A percentile compares a stretch with the other conserved stretches of the same genome.
phyloP scores from a whole-genome alignment of 2,888 invertebrate genomes.

The Parnassius glacialis region DNA sequence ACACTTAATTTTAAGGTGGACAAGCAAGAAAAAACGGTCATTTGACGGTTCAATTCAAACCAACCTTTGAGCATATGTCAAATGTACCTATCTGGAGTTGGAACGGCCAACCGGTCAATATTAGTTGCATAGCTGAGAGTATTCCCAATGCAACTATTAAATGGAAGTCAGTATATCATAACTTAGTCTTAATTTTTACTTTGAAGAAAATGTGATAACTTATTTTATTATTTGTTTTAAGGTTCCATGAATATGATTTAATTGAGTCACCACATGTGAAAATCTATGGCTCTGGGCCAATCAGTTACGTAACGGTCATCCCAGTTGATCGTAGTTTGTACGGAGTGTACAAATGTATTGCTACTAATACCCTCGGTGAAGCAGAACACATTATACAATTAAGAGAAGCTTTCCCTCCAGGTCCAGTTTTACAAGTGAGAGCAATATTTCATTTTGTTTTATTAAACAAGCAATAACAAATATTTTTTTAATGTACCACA shows the following conservation, averaged over 20 bases:
- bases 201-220: not conserved
- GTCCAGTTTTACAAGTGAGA: conserved; percentile 78
- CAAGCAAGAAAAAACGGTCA: conserved; percentile 89
- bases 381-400: conserved; percentile 85
- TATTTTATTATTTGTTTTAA: conserved; percentile 29
- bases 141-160: conserved; percentile 95
- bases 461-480: too few relatives aligned
- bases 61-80: conserved; percentile 87
- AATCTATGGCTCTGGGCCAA: conserved; percentile 85
- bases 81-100: conserved; percentile 90
- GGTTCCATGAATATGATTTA: conserved; percentile 77
- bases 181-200: not conserved
- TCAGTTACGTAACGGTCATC: conserved; percentile 85
- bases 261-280: conserved; percentile 80
- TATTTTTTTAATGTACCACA: too few relatives aligned
- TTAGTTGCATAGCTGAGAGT: conserved; percentile 93
- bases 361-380: conserved; percentile 87
- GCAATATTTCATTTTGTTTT: not conserved
- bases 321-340: conserved; percentile 85
- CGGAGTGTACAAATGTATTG: conserved; percentile 89
- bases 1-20: conserved; percentile 70
- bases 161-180: conserved; percentile 83
- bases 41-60: conserved; percentile 90
- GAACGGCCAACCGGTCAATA: conserved; percentile 89
- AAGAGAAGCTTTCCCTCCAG: conserved; percentile 87